Base-by-base conservation (phyloP, 2,113 vertebrate genomes). In the Rhodinocichla rosea region DNA sequence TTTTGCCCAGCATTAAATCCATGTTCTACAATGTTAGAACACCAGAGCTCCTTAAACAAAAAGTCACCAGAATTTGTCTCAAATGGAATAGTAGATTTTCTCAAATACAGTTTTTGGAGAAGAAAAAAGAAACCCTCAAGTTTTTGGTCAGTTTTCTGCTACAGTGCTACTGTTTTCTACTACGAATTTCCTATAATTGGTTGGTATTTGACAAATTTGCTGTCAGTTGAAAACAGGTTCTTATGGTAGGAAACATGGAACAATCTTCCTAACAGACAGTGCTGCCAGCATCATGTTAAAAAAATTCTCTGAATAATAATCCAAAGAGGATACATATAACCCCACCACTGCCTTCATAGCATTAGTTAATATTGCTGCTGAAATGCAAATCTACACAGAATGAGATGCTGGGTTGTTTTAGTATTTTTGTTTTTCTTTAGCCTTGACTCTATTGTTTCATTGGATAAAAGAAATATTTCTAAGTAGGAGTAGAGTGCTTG, bases 371-470 rank as follows among this genome's bases (percentile, higher is more conserved):
- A 64, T 65, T 92, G 35, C 78, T 94, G 24, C 57, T 83, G 91
- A 94, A 95, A 94, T 92, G 75, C 74, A 95, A 80, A 83, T 87
- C 47, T 45, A 33, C 47, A 24, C 35, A 74, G 81, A 94, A 95
- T 85, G 80, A 92, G 81, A 83, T 74, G 59, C 87, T 80, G 27
- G 40, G 32, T 68, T 91, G n/a, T 80, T 95, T 59, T 39, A 70
- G n/a, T 92, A 65, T 83, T 95, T 91, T 94, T 21, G 20, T 94
- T 96, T 83, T 68, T 93, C 92, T 92, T 74, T 89, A 90, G 68
- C 87, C 80, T 95, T 94, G 90, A 95, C 45, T 92, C 87, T 96
- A 57, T 97, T 97, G 83, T 97, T 96, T 95, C 65, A 82, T 20
- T 83, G 75, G 80, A 93, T 93, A 87, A 94, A 96, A 83, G 81